Conservation (phyloP, 2,797 vertebrate species). For the Chelidonichthys spinosus region DNA sequence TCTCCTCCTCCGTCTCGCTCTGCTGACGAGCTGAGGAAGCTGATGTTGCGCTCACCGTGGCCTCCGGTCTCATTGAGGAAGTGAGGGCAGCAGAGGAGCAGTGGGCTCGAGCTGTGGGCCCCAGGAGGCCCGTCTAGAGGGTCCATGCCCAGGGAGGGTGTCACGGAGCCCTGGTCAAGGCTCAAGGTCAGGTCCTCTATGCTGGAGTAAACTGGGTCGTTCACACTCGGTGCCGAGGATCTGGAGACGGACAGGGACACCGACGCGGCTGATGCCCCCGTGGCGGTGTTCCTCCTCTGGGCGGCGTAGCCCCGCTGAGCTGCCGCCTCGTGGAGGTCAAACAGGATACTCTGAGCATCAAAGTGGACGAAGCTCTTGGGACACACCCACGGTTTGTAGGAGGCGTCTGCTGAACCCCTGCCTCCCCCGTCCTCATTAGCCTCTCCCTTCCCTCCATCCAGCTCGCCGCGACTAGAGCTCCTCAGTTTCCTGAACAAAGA, state of each 20-base stretch:
- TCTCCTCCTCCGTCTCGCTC: conserved; percentile 68
- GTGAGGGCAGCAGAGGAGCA: conserved; percentile 94
- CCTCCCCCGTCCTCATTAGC: conserved; percentile 73
- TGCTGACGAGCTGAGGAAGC: conserved; percentile 87
- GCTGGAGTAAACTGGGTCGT: conserved; percentile 86
- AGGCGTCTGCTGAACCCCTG: conserved; percentile 56
- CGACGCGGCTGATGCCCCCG: conserved; percentile 91
- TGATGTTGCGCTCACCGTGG: conserved; percentile 88
- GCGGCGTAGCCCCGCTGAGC: conserved; percentile 81
- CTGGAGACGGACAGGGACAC: conserved; percentile 80
- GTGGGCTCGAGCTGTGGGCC: conserved; percentile 70
- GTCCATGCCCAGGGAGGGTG: conserved; percentile 58
- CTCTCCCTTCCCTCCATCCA: conserved; percentile 80
- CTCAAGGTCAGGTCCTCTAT: conserved; percentile 87
- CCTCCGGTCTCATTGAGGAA: conserved; percentile 95
- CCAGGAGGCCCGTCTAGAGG: conserved; percentile 71
- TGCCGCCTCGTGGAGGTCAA: conserved; percentile 89
- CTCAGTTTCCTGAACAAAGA: conserved; percentile 92
- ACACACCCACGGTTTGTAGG: conserved; percentile 87
- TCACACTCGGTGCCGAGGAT: conserved; percentile 69
- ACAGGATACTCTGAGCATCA: conserved; percentile 93
- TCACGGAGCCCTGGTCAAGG: conserved; percentile 46
- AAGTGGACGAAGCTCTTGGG: conserved; percentile 92
- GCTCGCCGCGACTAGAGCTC: conserved; percentile 82
- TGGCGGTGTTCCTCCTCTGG: conserved; percentile 92